These are phyloP conservation scores for Listronotus bonariensis DNA, from an alignment of 1,140 invertebrate genomes.

Conservation along the genomic window DNA sequence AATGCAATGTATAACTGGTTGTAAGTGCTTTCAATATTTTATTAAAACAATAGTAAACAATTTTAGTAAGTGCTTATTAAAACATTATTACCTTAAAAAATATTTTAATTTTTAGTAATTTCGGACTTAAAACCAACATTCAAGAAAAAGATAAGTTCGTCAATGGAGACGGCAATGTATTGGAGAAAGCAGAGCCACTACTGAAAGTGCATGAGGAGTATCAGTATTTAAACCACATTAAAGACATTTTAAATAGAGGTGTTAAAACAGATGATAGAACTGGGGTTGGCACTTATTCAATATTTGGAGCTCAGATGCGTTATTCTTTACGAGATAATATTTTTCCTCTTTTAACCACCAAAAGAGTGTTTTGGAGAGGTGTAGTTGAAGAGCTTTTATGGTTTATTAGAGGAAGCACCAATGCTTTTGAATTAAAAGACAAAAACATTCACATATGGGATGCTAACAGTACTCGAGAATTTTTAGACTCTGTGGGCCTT, in stretches of 20 bases:
- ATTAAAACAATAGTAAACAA: too few relatives aligned
- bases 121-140: background rate
- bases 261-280: slow-evolving; percentile 80
- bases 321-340: slow-evolving; percentile 77
- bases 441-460: slow-evolving; percentile 97
- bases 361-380: slow-evolving; percentile 91
- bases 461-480: slow-evolving; percentile 89
- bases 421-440: slow-evolving; percentile 82
- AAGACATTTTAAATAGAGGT: slow-evolving; percentile 71
- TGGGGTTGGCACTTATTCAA: slow-evolving; percentile 83
- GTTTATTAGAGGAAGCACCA: slow-evolving; percentile 94
- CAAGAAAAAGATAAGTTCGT: background rate
- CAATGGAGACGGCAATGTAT: background rate
- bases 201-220: slow-evolving; percentile 60
- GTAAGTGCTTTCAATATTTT: too few relatives aligned
- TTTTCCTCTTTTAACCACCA: slow-evolving; percentile 97
- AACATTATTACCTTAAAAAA: too few relatives aligned
- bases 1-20: too few relatives aligned
- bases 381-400: slow-evolving; percentile 95
- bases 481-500: slow-evolving; percentile 88
- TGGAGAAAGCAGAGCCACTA: background rate
- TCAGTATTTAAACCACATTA: slow-evolving; percentile 71
- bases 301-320: slow-evolving; percentile 93
- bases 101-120: too few relatives aligned
- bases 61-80: too few relatives aligned